Conservation (phyloP, 2,888 invertebrate genomes). For the Agrypnus murinus region DNA sequence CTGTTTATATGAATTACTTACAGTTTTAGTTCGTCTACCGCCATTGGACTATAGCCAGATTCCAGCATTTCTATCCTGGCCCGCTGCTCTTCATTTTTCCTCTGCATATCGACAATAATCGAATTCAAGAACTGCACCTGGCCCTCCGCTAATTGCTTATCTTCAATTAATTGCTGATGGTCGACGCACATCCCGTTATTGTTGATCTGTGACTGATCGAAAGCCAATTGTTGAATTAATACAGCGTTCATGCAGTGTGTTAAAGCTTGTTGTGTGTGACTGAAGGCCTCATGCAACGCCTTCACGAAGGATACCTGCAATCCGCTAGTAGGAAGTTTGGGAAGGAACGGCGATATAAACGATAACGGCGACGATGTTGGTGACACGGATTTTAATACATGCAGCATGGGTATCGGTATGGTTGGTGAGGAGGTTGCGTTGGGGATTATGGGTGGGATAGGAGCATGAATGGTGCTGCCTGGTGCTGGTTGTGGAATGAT, state of each 20-base stretch:
- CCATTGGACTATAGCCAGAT: constrained; percentile 73
- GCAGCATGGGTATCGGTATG: constrained; percentile 51
- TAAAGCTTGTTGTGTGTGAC: constrained; percentile 54
- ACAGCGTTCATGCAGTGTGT: constrained; percentile 55
- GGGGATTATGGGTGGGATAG: neutral
- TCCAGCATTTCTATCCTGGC: constrained; percentile 87
- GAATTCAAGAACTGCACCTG: constrained; percentile 95
- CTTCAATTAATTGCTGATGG: constrained; percentile 73
- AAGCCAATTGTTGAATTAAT: constrained; percentile 52
- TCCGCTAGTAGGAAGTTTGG: constrained; percentile 12
- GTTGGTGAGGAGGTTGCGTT: neutral
- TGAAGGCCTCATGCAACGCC: constrained; percentile 50
- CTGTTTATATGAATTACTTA: too few relatives aligned
- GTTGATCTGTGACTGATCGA: constrained; percentile 42
- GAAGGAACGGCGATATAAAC: constrained; percentile 24
- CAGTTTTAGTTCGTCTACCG: constrained; percentile 70
- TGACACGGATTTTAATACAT: constrained; percentile 46
- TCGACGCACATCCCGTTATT: constrained; percentile 52
- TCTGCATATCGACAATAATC: constrained; percentile 96
- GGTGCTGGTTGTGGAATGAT: neutral
- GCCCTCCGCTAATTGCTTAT: constrained; percentile 79
- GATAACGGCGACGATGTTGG: constrained; percentile 32
- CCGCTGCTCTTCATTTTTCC: constrained; percentile 89
- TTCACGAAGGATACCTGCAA: constrained; percentile 29
- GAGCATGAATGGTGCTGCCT: neutral